Evolutionary conservation across 2,113 vertebrate genomes (phyloP), one percentile per base, ranked within the genome.

Genomic region (Ceyx melanurus): DNA sequence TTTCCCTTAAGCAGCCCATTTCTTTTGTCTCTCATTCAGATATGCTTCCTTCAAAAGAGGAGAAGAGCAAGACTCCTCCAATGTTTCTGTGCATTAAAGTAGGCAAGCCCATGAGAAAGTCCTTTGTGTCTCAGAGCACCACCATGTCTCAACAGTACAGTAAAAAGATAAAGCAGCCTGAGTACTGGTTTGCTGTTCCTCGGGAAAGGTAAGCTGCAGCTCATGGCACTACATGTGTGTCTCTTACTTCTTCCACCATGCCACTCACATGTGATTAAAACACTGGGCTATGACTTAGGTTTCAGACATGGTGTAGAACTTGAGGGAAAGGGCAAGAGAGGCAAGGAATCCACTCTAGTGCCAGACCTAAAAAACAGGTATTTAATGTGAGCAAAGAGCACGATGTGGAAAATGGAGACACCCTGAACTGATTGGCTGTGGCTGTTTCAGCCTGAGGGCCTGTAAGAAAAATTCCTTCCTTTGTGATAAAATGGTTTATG

Each of bases 61-160:
- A 99, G 96, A 99, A 98, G 96, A 99, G 99, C 96, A 99, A 99
- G 97, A 98, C 97, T 58, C 99, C 99, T 9, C 99, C 99, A 21
- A 99, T 99, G 99, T 99, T 99, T 96, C 98, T 99, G 68, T 99
- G 99, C 97, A 99, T 99, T 97, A 99, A 98, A 97, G 99, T 99
- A 84, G 99, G 99, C 57, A 99, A 99, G 81, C 99, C 99, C 21
- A 99, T 99, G 99, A 98, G 98, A 71, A 99, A 99, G 94, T 99
- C 99, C n/a, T 99, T 99, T 77, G 98, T 97, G 16, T 97, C 98
- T 33, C 98, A 98, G 85, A 98, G 97, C 10, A 95, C 97, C 4
- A 97, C 98, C 58, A 97, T 99, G 64, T 97, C 97, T 72, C 98
- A 98, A 77, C 98, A 98, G 16, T 98, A 98, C 13, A 96, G 97